Evolutionary conservation across 2,113 vertebrate genomes (phyloP).

Genomic region (Nannobrachium achirus): DNA sequence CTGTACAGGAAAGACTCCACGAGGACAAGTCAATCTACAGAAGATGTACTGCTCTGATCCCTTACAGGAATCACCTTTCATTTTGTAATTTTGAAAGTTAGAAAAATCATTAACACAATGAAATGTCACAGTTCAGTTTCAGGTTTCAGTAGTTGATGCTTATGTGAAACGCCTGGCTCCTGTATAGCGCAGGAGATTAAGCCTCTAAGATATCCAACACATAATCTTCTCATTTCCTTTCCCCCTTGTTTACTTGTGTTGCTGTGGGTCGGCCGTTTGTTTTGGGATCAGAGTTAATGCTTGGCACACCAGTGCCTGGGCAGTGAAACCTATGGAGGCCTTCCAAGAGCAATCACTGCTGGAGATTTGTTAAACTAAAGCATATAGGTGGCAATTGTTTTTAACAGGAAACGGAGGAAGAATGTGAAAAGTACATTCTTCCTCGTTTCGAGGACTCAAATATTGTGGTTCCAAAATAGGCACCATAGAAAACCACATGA

Average conservation of each 20-base stretch:
- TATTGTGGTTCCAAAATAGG: too few relatives aligned
- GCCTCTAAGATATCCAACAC: neutral
- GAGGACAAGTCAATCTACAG: too few relatives aligned
- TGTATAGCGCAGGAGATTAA: neutral
- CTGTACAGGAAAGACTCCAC: too few relatives aligned
- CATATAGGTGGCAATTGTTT: slow-evolving; percentile 8
- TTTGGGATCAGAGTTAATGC: slow-evolving; percentile 4
- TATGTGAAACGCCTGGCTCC: neutral
- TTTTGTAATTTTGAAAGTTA: neutral
- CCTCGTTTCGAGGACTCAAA: neutral
- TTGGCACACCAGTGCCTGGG: slow-evolving; percentile 1
- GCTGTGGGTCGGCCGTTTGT: slow-evolving; percentile 5
- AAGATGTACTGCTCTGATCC: too few relatives aligned
- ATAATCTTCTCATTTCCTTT: slow-evolving; percentile 15
- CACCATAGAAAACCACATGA: too few relatives aligned
- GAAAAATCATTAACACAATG: neutral
- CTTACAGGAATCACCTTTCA: too few relatives aligned
- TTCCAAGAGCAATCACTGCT: neutral
- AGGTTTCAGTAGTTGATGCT: too few relatives aligned
- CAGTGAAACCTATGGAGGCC: neutral
- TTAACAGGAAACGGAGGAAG: slow-evolving; percentile 14
- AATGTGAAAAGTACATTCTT: slow-evolving; percentile 2
- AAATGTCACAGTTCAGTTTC: too few relatives aligned
- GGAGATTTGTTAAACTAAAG: neutral
- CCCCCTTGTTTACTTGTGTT: slow-evolving; percentile 9